A percentile compares a stretch with the other conserved stretches of the same genome.
These are phyloP conservation scores for Malurus alboscapulatus DNA, from an alignment of 2,113 vertebrate genomes.

Conservation along the genomic window DNA sequence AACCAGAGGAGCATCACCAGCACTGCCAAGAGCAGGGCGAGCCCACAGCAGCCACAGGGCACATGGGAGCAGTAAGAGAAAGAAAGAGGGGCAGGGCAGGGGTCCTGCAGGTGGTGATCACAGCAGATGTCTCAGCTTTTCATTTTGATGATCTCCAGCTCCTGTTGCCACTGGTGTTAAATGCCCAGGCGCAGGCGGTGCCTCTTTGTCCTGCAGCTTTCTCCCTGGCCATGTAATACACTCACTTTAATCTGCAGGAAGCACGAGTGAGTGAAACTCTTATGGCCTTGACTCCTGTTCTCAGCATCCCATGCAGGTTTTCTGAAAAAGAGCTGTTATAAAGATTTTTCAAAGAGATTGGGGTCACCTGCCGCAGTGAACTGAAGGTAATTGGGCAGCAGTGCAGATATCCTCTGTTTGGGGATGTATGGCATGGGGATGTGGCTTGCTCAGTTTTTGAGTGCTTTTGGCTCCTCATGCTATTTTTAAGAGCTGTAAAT, in stretches of 20 bases:
- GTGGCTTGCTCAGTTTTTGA: constrained; percentile 2
- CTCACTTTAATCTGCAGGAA: constrained; percentile 18
- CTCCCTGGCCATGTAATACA: neutral
- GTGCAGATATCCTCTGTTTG: constrained; percentile 41
- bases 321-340: constrained; percentile 53
- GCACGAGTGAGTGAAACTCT: neutral
- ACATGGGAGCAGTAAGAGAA: neutral
- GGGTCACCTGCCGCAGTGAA: constrained; percentile 45
- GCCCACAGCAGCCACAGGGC: neutral
- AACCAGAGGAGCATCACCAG: neutral
- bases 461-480: neutral
- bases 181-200: neutral
- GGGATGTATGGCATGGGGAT: constrained; percentile 25
- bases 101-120: neutral
- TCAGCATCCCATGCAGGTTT: constrained; percentile 23
- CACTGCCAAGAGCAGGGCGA: neutral
- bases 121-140: neutral
- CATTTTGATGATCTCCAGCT: neutral
- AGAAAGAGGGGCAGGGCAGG: neutral
- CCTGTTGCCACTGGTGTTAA: neutral
- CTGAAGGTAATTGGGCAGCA: constrained; percentile 52
- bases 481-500: constrained; percentile 62
- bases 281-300: constrained; percentile 20
- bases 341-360: constrained; percentile 53
- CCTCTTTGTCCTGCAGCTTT: neutral